Evolutionary conservation across 2,797 vertebrate species (phyloP), one percentile per base, ranked within the genome.

Genomic region (Danio tinwini): DNA sequence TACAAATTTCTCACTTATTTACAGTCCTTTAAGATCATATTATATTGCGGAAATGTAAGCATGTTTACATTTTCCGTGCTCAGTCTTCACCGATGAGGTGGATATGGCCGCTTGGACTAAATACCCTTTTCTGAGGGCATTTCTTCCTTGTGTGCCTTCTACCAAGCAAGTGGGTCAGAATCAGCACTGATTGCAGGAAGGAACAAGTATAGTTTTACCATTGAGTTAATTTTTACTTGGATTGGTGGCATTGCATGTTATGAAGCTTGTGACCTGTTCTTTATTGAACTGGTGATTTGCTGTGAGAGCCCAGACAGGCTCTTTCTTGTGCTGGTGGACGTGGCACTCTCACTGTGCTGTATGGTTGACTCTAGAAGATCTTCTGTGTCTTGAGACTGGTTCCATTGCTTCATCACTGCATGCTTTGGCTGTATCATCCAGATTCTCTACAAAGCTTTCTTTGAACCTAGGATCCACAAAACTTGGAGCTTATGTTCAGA

Each of bases 361-460:
- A 14, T 14, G 13, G 8, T 59, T 56, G 14, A 2, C 56, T 2
- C 53, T 59, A 2, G 53, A 61, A 55, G 40, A 29, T 29, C 29
- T 29, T 29, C 29, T 29, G 29, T 29, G 3, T 29, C 17, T 74
- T 56, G 52, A 53, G 47, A 21, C 49, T 29, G 59, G 56, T 44
- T 40, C 9, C 9, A 64, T 17, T 64, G 62, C 5, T 64, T 64
- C 40, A 17, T 78, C 55, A 44, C 56, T 56, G 47, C 67, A 71
- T 70, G 65, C 76, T 67, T 79, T 58, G n/a, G 72, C n/a, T 79
- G 45, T 62, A 77, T 71, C 29, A 29, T 29, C 29, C 29, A 1
- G 29, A 29, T 29, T 29, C 29, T 29, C 29, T 3, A 29, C 29
- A 29, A 29, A 29, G 29, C 29, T 29, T 29, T 3, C 29, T 29